These are phyloP conservation scores for Siniperca undulata DNA, from an alignment of 2,797 vertebrate species.

Conservation along the genomic window DNA sequence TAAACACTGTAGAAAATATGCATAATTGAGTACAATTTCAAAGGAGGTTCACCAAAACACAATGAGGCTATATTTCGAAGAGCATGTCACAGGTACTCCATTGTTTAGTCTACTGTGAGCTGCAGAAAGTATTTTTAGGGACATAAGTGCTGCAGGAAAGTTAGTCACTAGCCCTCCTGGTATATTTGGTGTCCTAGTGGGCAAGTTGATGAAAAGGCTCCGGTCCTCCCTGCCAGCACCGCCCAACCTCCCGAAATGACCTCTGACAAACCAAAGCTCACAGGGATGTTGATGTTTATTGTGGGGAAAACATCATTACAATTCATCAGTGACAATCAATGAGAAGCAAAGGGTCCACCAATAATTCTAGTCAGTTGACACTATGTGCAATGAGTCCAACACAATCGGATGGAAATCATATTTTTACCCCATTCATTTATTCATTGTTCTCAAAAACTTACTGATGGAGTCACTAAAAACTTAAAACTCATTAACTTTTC, in stretches of 20 bases:
- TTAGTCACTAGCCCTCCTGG: slow-evolving; percentile 12
- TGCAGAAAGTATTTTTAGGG: slow-evolving; percentile 54
- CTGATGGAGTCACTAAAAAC: too few species aligned
- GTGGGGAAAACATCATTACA: neutral
- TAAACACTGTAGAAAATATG: slow-evolving; percentile 54
- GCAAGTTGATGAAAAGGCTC: slow-evolving; percentile 25
- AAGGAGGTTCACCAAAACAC: slow-evolving; percentile 51
- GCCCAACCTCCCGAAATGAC: slow-evolving; percentile 9
- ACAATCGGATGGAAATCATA: too few species aligned
- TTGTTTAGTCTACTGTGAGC: slow-evolving; percentile 66
- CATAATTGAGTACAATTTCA: slow-evolving; percentile 47
- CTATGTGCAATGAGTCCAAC: too few species aligned
- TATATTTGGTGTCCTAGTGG: slow-evolving; percentile 21
- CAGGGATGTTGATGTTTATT: neutral
- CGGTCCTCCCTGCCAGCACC: neutral
- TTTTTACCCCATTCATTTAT: too few species aligned
- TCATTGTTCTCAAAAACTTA: too few species aligned
- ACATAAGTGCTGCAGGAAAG: slow-evolving; percentile 14
- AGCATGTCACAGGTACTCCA: slow-evolving; percentile 33
- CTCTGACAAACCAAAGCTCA: slow-evolving; percentile 20
- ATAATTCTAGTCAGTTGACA: too few species aligned
- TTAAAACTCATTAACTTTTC: too few species aligned
- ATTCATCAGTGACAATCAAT: neutral
- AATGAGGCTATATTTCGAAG: slow-evolving; percentile 17
- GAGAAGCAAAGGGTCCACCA: neutral